Base-by-base conservation (phyloP, 2,113 vertebrate genomes). In the Podiceps cristatus region DNA sequence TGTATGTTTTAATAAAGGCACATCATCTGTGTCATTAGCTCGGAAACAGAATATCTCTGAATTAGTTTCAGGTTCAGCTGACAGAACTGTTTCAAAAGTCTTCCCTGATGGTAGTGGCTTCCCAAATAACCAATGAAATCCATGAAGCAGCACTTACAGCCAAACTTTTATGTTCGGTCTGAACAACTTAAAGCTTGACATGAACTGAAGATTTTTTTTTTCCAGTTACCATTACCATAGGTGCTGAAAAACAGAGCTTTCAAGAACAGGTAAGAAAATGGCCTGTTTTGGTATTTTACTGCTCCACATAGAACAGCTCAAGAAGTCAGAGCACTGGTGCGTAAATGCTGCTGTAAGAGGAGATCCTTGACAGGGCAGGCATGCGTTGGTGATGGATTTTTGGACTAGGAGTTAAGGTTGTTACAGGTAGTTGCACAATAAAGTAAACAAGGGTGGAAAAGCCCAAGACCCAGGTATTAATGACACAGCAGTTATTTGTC, bases 351-450 rank as follows among this genome's bases (percentile, higher is more conserved):
- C 49, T 81, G 50, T 16, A 52, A 58, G 75, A 88, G 93, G 52
- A 40, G 40, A 64, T 78, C 62, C 76, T 14, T 23, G 25, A 35
- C 22, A 90, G 83, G 86, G 74, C 86, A 60, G 78, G 78, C 44
- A 27, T 14, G 58, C 79, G 63, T 47, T 42, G 58, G 55, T 35
- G 89, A 73, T 62, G 78, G 62, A 72, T 90, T 93, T 91, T n/a
- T 91, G 88, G 40, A 58, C 85, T 25, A 33, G 67, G 73, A 91
- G 24, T 85, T 75, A 66, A 80, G 91, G 88, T 68, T 96, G 71
- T 75, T 83, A 71, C 71, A 62, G 44, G 68, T 7, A 94, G 91
- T 72, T 94, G 74, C 95, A 92, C 73, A 97, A 86, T 13, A 90
- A 71, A 83, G 37, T n/a, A 96, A 97, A 96, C 47, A 28, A 67